Percentiles rank a stretch among this genome's conserved stretches.
phyloP scores from a whole-genome alignment of 2,113 vertebrate species.

The Ifrita kowaldi region DNA sequence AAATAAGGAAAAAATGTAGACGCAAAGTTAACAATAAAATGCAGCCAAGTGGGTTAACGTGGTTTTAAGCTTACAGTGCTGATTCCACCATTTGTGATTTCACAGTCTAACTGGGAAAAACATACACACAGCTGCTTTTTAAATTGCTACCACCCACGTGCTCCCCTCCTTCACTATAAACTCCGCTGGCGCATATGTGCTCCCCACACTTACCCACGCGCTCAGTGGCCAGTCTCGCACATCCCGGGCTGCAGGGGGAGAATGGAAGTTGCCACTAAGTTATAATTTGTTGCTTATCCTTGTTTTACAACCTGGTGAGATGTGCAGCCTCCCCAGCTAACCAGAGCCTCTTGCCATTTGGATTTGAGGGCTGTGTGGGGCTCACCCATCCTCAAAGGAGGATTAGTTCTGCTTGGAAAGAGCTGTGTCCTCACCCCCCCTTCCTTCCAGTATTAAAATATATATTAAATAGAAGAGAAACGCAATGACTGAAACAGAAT shows the following conservation, averaged over 20 bases:
- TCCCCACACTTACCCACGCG: not conserved
- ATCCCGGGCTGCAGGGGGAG: not conserved
- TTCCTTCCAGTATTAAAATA: constrained; percentile 1
- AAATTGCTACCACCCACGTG: constrained; percentile 25
- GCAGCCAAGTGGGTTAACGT: constrained; percentile 5
- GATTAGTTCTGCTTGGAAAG: constrained; percentile 46
- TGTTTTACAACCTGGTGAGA: not conserved
- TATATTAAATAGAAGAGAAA: not conserved
- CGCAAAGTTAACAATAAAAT: constrained; percentile 1
- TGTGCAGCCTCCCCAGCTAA: not conserved
- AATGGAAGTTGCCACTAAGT: not conserved
- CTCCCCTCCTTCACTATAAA: not conserved
- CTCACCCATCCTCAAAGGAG: not conserved
- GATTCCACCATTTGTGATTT: constrained; percentile 33
- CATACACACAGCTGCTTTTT: constrained; percentile 7
- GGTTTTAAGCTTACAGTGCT: constrained; percentile 7
- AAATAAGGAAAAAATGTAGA: not conserved
- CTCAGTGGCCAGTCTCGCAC: not conserved
- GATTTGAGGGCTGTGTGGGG: not conserved
- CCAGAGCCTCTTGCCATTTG: rapidly evolving
- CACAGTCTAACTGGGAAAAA: constrained; percentile 31
- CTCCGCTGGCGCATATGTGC: not conserved
- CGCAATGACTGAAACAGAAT: not conserved
- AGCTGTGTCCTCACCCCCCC: not conserved
- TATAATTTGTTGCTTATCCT: constrained; percentile 23